Percentiles rank a stretch among this genome's conserved stretches.
Evolutionary conservation across 2,797 vertebrate genomes (phyloP).

Genomic region (Mus spretus): DNA sequence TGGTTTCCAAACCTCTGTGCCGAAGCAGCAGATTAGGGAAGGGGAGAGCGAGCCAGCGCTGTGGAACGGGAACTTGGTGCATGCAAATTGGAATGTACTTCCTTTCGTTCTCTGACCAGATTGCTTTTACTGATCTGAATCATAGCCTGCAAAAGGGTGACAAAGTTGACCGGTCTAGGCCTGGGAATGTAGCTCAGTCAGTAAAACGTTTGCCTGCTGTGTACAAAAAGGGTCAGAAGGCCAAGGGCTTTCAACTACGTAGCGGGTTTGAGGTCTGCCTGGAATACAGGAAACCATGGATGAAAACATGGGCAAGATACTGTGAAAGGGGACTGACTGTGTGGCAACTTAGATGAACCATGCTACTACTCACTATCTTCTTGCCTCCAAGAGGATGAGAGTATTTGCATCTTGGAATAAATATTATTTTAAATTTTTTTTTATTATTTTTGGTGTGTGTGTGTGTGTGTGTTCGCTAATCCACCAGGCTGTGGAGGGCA

Average conservation of each 20-base stretch:
- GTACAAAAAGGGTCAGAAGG: too few species aligned
- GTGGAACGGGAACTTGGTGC: not conserved
- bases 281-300: not conserved
- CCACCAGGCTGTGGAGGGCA: too few species aligned
- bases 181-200: not conserved
- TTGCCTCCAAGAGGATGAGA: not conserved
- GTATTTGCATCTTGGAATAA: not conserved
- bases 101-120: conserved; percentile 16
- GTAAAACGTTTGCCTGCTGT: not conserved
- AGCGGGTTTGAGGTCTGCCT: not conserved
- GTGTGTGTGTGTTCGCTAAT: not conserved
- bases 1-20: not conserved
- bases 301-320: too few species aligned
- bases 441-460: not conserved
- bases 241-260: not conserved
- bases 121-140: not conserved
- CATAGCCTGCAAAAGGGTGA: not conserved
- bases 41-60: not conserved
- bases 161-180: not conserved
- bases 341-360: not conserved
- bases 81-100: conserved; percentile 11
- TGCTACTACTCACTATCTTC: not conserved
- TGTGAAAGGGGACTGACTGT: too few species aligned
- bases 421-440: not conserved
- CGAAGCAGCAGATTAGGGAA: not conserved